phyloP scores from a whole-genome alignment of 2,113 vertebrate genomes.

The Apistogramma diplotaenia region DNA sequence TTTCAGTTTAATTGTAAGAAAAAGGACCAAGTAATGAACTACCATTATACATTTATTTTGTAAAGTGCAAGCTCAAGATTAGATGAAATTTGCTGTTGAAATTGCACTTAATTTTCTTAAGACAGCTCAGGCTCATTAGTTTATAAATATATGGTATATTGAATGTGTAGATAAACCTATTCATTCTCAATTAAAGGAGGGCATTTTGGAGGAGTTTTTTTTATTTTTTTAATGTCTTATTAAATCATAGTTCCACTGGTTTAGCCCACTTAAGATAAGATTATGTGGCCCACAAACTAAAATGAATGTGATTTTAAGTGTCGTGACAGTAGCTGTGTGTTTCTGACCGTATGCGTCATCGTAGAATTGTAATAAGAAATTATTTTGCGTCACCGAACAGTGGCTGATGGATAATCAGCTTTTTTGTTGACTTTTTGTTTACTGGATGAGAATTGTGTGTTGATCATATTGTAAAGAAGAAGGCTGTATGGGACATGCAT shows the following conservation, averaged over 20 bases:
- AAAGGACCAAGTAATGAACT: too few species aligned
- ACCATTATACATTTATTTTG: background rate
- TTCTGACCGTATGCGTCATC: background rate
- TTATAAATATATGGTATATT: background rate
- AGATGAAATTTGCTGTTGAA: background rate
- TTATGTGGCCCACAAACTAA: background rate
- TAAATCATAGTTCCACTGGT: background rate
- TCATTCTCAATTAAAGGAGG: background rate
- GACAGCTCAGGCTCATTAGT: background rate
- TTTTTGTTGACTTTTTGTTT: background rate
- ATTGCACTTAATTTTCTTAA: background rate
- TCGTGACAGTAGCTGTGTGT: background rate
- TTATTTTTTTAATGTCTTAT: background rate
- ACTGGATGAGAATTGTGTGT: background rate
- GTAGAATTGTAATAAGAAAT: background rate
- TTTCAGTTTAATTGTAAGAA: too few species aligned
- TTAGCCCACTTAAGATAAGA: too few species aligned
- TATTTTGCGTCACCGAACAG: background rate
- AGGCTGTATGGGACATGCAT: background rate
- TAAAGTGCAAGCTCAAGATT: background rate
- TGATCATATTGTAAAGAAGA: too few species aligned
- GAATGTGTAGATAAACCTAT: background rate
- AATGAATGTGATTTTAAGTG: background rate
- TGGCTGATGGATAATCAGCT: background rate
- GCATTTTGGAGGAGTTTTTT: background rate